Conservation (phyloP, 2,797 vertebrate species). For the Halcyon badia region DNA sequence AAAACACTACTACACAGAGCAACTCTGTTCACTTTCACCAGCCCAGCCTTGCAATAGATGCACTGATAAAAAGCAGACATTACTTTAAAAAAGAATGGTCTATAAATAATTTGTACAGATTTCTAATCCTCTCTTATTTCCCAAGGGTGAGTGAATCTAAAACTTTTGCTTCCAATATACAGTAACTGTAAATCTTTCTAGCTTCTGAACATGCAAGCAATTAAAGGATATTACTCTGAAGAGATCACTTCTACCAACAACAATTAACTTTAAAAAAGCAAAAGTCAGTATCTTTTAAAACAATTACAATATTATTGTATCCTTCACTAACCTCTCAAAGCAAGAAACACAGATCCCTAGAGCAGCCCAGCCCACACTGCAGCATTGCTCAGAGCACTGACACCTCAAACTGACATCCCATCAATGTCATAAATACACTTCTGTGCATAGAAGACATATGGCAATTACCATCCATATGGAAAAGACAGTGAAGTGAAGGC, state of each 20-base stretch:
- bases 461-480: not conserved
- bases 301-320: not conserved
- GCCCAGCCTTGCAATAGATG: not conserved
- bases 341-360: not conserved
- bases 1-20: not conserved
- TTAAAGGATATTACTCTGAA: not conserved
- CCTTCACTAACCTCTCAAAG: not conserved
- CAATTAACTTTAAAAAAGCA: conserved; percentile 2
- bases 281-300: not conserved
- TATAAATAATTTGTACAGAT: conserved; percentile 42
- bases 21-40: not conserved
- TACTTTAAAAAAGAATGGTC: not conserved
- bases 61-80: not conserved
- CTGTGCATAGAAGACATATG: not conserved
- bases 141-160: not conserved
- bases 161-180: not conserved
- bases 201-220: not conserved
- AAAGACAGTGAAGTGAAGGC: accelerated
- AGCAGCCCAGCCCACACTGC: not conserved
- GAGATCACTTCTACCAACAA: conserved; percentile 24
- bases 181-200: not conserved
- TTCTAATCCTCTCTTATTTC: not conserved
- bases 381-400: not conserved
- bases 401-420: not conserved
- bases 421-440: not conserved